phyloP scores from a whole-genome alignment of 2,113 vertebrate species.

The Nyctibius bracteatus region DNA sequence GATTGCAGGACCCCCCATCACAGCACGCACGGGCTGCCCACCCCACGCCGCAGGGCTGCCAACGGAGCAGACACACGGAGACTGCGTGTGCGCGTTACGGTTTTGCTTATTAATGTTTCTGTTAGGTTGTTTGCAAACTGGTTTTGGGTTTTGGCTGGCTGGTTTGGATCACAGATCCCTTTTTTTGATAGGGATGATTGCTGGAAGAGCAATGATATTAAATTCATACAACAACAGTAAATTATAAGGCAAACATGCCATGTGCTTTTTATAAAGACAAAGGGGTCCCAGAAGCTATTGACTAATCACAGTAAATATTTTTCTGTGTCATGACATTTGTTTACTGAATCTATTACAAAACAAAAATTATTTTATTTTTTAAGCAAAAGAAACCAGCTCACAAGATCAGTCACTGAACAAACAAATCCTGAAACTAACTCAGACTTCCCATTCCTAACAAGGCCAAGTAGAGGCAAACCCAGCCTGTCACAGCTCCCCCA shows the following conservation, averaged over 20 bases:
- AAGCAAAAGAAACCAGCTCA: background rate
- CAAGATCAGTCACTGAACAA: background rate
- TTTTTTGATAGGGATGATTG: background rate
- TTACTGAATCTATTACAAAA: background rate
- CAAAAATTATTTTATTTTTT: background rate
- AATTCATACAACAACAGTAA: background rate
- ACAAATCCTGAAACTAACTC: background rate
- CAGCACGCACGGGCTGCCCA: too few relatives aligned
- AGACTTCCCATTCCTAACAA: background rate
- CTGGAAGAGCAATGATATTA: background rate
- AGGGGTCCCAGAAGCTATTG: background rate
- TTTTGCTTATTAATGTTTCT: background rate
- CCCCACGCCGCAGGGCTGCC: background rate
- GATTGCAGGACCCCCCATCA: too few relatives aligned
- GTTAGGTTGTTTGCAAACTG: background rate
- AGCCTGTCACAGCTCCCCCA: background rate
- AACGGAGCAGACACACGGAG: background rate
- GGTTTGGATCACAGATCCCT: background rate
- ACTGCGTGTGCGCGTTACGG: rapidly evolving
- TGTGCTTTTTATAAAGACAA: background rate
- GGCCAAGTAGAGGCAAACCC: background rate
- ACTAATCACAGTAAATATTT: background rate
- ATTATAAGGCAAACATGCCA: background rate
- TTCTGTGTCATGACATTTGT: background rate
- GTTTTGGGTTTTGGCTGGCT: background rate